phyloP scores from a whole-genome alignment of 2,113 vertebrate genomes.

The Macaca mulatta region DNA sequence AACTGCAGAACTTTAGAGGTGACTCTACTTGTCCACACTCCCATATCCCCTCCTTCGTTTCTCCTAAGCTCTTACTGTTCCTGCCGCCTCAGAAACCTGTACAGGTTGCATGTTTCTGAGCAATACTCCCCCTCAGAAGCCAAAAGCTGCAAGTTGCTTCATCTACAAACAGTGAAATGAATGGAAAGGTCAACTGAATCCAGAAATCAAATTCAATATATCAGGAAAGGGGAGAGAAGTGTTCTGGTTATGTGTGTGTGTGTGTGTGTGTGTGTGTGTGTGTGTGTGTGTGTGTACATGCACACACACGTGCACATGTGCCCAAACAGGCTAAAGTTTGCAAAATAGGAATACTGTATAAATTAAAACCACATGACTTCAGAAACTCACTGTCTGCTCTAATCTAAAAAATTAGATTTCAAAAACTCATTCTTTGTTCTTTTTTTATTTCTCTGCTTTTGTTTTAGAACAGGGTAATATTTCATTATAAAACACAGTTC shows the following conservation, averaged over 20 bases:
- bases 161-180: neutral
- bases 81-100: neutral
- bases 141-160: neutral
- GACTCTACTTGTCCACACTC: neutral
- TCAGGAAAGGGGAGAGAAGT: neutral
- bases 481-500: neutral
- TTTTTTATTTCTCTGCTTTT: conserved; percentile 19
- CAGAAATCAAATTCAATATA: neutral
- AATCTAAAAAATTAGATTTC: neutral
- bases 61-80: neutral
- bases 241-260: neutral
- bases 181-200: neutral
- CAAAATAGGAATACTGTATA: neutral
- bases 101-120: neutral
- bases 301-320: neutral
- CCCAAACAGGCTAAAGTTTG: neutral
- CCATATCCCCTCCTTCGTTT: neutral
- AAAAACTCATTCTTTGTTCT: neutral
- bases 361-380: neutral
- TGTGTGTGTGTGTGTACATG: neutral
- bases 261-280: neutral
- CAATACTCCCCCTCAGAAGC: neutral
- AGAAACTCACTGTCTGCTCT: neutral
- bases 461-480: neutral
- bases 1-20: neutral